Base-by-base conservation (phyloP, 2,888 invertebrate genomes). In the Eilema sororculum region DNA sequence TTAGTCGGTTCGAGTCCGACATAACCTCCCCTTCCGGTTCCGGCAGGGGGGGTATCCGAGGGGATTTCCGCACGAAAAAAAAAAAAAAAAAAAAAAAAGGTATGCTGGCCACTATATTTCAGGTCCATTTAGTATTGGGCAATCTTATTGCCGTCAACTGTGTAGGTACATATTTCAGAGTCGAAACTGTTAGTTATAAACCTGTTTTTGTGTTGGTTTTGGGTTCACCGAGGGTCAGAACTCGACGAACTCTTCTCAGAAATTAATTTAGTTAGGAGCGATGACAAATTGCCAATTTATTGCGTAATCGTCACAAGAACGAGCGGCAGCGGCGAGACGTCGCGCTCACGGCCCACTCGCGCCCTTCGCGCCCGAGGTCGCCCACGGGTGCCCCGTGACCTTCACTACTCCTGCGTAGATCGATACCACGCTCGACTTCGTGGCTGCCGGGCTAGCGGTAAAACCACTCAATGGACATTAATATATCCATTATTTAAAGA, bases 321-420 rank as follows among this genome's bases (percentile, higher is more conserved):
- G 30, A 60, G 65, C 37, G 33, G 63, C 52, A 5, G 46, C 62
- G 41, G 16, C 24, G 41, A 58, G 63, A 57, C 62, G 52, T 20
- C 24, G 10, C n/a, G n/a, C n/a, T n/a, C n/a, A n/a, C 24, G 22
- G 62, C 61, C 59, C 71, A 37, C 64, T 12, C 25, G 64, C 70
- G 67, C 28, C 71, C 81, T 78, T 75, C 33, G 30, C 22, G 61
- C 52, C 41, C 73, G 75, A 80, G 81, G 81, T 52, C 78, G 67
- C 60, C 61, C 73, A 56, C 64, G 46, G 57, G 8, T 59, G 69
- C 62, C 67, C 70, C 66, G 57, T 64, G 71, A 65, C 71, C 71
- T 67, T 71, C 67, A 30, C 8, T 9, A 57, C 63, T 22, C 56
- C 30, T 57, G 65, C 30, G 41, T 57, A 9, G 59, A 70, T 70